phyloP scores from a whole-genome alignment of 2,888 invertebrate species.

The Labia minor region DNA sequence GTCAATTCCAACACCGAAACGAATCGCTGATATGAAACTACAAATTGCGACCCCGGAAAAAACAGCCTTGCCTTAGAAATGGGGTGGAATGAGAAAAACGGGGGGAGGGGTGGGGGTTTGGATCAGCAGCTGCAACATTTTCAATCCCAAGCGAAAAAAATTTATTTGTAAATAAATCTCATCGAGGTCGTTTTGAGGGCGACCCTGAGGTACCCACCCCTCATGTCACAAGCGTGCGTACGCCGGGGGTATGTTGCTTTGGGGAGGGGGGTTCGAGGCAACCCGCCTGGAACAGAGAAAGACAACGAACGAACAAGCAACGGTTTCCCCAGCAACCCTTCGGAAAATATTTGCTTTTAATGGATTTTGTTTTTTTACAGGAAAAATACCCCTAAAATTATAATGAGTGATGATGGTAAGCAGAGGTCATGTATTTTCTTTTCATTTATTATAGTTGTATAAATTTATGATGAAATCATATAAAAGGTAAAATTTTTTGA shows the following conservation, averaged over 20 bases:
- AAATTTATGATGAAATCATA: too few relatives aligned
- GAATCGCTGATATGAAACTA: background rate
- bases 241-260: background rate
- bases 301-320: constrained; percentile 4
- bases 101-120: background rate
- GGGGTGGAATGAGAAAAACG: background rate
- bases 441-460: too few relatives aligned
- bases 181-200: constrained; percentile 8
- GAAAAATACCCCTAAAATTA: background rate
- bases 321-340: constrained; percentile 4
- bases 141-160: constrained; percentile 13
- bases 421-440: background rate
- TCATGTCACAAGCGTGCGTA: background rate
- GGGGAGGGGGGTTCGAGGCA: background rate
- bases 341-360: background rate
- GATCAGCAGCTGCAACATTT: constrained; percentile 13
- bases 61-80: too few relatives aligned
- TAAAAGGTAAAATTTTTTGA: too few relatives aligned
- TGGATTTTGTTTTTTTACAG: background rate
- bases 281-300: background rate
- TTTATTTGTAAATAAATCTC: constrained; percentile 13
- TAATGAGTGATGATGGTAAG: background rate
- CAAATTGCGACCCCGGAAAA: constrained; percentile 13
- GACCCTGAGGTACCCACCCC: background rate
- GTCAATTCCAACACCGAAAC: background rate